Conservation (phyloP, 2,797 vertebrate species). For the Pangasius djambal region DNA sequence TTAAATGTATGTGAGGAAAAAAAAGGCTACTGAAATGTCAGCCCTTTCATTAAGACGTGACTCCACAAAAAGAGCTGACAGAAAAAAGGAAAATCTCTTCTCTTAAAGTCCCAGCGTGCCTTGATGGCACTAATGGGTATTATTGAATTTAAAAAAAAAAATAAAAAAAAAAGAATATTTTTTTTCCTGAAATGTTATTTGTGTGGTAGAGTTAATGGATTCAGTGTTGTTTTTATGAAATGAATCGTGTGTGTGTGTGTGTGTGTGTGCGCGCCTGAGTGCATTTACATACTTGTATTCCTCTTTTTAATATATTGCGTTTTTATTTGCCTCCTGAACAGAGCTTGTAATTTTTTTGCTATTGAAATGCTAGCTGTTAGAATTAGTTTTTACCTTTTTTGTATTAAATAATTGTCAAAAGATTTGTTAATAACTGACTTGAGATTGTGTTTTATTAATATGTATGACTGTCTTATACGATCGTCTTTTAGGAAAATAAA, state of each 20-base stretch:
- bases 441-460: constrained; percentile 24
- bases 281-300: neutral
- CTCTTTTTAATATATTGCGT: constrained; percentile 33
- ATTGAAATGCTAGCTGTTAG: constrained; percentile 18
- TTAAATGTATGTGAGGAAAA: neutral
- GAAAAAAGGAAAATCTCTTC: neutral
- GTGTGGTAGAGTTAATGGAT: constrained; percentile 10
- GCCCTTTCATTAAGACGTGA: neutral
- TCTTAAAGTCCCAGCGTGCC: neutral
- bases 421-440: constrained; percentile 17
- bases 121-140: neutral
- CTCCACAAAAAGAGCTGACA: neutral
- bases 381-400: neutral
- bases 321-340: constrained; percentile 36
- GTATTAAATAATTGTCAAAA: constrained; percentile 5
- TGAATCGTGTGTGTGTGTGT: neutral
- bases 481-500: constrained; percentile 40
- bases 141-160: neutral
- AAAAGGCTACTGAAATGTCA: neutral
- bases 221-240: constrained; percentile 24
- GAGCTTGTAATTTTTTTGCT: neutral
- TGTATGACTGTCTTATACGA: neutral
- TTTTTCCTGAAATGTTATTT: neutral
- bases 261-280: neutral
- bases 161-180: neutral